Percentiles rank a stretch among this genome's conserved stretches.
Evolutionary conservation across 2,113 vertebrate species (phyloP).

Genomic region (Madoqua kirkii): DNA sequence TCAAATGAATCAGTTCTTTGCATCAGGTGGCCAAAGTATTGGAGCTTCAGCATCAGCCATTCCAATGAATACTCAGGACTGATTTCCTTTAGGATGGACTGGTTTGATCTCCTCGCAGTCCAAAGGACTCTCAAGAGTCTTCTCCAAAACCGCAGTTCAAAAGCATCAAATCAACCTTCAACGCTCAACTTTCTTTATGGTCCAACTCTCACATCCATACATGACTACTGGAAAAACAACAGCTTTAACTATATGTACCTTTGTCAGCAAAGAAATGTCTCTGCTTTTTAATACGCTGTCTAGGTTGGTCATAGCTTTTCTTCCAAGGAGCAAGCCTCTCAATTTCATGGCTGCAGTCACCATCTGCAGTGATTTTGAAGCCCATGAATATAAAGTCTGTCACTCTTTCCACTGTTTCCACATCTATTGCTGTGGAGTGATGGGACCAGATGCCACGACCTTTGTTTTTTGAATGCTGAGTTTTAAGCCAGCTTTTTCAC

Average conservation of each 20-base stretch:
- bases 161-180: not conserved
- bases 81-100: not conserved
- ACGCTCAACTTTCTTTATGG: not conserved
- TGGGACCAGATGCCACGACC: not conserved
- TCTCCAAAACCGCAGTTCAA: not conserved
- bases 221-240: not conserved
- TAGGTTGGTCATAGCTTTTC: not conserved
- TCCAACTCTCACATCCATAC: not conserved
- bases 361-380: not conserved
- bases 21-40: not conserved
- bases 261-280: not conserved
- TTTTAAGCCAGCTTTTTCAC: not conserved
- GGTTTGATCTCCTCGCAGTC: not conserved
- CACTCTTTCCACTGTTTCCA: not conserved
- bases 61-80: not conserved
- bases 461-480: not conserved
- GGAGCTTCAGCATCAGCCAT: not conserved
- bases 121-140: not conserved
- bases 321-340: not conserved
- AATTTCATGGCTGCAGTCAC: not conserved
- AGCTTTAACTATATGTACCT: not conserved
- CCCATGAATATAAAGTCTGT: not conserved
- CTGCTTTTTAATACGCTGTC: not conserved
- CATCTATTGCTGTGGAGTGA: not conserved
- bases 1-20: not conserved